These are phyloP conservation scores for Drosophila mettleri DNA, from an alignment of 2,888 invertebrate genomes.

Conservation along the genomic window DNA sequence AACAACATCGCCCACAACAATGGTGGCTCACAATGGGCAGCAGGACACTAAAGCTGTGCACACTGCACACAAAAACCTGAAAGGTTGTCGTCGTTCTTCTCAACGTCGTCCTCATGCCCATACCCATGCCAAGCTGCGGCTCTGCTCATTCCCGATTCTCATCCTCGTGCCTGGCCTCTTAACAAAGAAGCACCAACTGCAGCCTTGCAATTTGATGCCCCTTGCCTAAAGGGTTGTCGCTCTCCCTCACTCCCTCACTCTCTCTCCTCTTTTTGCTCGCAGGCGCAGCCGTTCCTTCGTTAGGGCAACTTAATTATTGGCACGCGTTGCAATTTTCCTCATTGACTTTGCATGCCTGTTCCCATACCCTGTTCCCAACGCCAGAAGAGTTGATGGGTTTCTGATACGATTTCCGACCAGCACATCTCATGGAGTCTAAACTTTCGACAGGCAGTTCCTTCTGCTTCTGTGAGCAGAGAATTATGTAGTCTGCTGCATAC, in stretches of 20 bases:
- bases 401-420: background rate
- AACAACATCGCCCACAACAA: conserved; percentile 73
- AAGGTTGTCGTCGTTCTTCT: conserved; percentile 51
- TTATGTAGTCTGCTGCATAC: background rate
- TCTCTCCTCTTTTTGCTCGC: background rate
- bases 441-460: background rate
- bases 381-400: background rate
- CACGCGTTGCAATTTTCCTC: conserved; percentile 81
- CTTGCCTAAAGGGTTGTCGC: conserved; percentile 51
- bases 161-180: conserved; percentile 8
- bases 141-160: background rate
- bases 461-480: background rate
- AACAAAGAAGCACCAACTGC: conserved; percentile 80
- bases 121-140: background rate
- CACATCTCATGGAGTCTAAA: background rate
- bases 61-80: conserved; percentile 62
- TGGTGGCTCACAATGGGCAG: conserved; percentile 64
- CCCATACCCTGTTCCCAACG: background rate
- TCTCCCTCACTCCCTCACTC: background rate
- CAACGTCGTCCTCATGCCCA: conserved; percentile 14
- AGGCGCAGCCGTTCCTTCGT: conserved; percentile 20
- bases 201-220: conserved; percentile 76
- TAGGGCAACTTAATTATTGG: conserved; percentile 82
- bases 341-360: conserved; percentile 57
- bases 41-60: conserved; percentile 66